Evolutionary conservation across 2,888 invertebrate genomes (phyloP).

Genomic region (Cabera pusaria): DNA sequence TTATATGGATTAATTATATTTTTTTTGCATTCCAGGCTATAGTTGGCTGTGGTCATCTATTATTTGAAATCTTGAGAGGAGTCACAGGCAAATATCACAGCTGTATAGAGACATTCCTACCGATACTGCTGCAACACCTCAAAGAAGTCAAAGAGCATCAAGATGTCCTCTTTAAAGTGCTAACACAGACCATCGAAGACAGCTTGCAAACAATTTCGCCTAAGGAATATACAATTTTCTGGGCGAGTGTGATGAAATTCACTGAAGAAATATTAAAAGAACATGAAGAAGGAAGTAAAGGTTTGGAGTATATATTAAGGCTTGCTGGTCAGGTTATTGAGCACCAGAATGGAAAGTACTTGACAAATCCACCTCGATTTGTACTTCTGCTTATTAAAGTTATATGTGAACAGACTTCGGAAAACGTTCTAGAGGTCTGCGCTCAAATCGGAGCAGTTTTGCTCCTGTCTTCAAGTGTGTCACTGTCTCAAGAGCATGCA

Average conservation of each 20-base stretch:
- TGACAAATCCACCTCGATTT: constrained; percentile 84
- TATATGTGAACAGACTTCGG: constrained; percentile 69
- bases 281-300: constrained; percentile 55
- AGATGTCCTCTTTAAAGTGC: constrained; percentile 84
- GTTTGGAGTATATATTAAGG: constrained; percentile 76
- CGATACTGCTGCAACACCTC: constrained; percentile 86
- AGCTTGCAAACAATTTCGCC: constrained; percentile 85
- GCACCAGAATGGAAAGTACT: constrained; percentile 85
- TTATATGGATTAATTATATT: too few species aligned
- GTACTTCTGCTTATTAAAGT: constrained; percentile 82
- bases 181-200: constrained; percentile 85
- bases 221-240: constrained; percentile 86
- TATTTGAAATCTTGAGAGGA: constrained; percentile 95
- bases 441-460: constrained; percentile 83
- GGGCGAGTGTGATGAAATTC: constrained; percentile 77
- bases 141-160: constrained; percentile 76
- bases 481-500: constrained; percentile 88
- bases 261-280: constrained; percentile 63
- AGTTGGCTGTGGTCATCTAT: constrained; percentile 91
- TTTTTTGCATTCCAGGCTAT: constrained; percentile 83
- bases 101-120: constrained; percentile 88
- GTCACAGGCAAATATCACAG: constrained; percentile 94
- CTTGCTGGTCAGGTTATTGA: constrained; percentile 85
- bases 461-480: constrained; percentile 84
- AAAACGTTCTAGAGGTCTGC: constrained; percentile 72